phyloP scores from a whole-genome alignment of 2,113 vertebrate genomes.

The Hemichromis elongatus region DNA sequence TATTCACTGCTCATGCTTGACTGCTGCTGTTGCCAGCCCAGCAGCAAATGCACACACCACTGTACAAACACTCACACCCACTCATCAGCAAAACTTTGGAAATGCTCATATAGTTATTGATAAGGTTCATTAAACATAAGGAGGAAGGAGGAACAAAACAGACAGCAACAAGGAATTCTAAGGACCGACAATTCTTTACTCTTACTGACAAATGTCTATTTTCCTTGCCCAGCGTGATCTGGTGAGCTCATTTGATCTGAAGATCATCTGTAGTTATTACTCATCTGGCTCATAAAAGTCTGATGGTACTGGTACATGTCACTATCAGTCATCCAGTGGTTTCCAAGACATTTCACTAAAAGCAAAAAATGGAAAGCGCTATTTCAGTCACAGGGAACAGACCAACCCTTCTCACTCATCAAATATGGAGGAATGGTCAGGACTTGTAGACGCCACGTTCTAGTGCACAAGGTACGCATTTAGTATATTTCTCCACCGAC shows the following conservation, averaged over 20 bases:
- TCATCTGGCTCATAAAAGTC: background rate
- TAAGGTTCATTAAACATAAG: background rate
- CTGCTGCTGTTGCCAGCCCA: background rate
- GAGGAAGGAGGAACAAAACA: background rate
- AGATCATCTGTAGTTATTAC: background rate
- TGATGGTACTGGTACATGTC: background rate
- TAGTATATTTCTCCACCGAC: background rate
- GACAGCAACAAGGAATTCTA: fast-evolving
- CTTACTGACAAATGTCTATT: background rate
- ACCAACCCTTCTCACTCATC: background rate
- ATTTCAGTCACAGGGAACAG: background rate
- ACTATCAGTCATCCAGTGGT: background rate
- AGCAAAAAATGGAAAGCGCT: background rate
- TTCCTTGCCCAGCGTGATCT: background rate
- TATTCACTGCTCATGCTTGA: slow-evolving; percentile 15
- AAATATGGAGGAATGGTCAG: background rate
- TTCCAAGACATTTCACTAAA: background rate
- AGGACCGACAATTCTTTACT: background rate
- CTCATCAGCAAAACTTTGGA: background rate
- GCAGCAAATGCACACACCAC: background rate
- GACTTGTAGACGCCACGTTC: background rate
- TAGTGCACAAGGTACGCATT: background rate
- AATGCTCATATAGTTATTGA: background rate
- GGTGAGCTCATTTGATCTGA: background rate
- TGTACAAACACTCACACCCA: background rate